Percentiles rank a stretch among this genome's conserved stretches.
These are phyloP conservation scores for Sclerodermus sp. DNA, from an alignment of 2,888 invertebrate genomes.

Conservation along the genomic window DNA sequence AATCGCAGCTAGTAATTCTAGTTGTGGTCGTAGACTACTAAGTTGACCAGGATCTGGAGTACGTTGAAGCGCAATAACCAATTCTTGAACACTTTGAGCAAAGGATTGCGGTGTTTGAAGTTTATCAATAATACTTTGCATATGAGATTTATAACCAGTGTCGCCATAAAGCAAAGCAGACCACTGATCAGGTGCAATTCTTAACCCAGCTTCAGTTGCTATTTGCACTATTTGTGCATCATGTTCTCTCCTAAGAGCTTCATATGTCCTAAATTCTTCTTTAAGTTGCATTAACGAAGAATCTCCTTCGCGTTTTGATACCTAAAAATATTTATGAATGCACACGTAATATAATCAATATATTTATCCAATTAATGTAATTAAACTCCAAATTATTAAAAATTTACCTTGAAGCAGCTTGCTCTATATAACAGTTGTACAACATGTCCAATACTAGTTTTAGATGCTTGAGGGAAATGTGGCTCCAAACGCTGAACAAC, in stretches of 20 bases:
- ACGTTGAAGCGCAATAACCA: conserved; percentile 86
- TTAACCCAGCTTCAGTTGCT: conserved; percentile 92
- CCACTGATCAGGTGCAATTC: conserved; percentile 99
- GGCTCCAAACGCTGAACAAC: conserved; percentile 95
- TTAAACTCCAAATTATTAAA: background rate
- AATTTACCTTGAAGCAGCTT: conserved; percentile 90
- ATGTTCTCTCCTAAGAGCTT: conserved; percentile 89
- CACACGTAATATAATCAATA: conserved; percentile 1
- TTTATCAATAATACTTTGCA: conserved; percentile 93
- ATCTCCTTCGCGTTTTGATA: conserved; percentile 93
- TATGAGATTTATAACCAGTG: conserved; percentile 92
- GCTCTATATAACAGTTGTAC: conserved; percentile 97
- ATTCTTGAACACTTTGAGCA: conserved; percentile 86
- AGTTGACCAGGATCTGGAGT: conserved; percentile 84
- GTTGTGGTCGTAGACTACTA: conserved; percentile 73
- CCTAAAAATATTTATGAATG: conserved; percentile 62
- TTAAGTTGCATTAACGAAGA: conserved; percentile 97
- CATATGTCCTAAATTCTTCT: conserved; percentile 95
- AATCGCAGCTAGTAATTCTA: conserved; percentile 83
- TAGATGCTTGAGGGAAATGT: conserved; percentile 94
- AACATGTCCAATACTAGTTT: conserved; percentile 98
- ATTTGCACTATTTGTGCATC: conserved; percentile 99
- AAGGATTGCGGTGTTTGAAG: conserved; percentile 93
- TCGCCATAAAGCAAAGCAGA: conserved; percentile 95
- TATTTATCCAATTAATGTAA: conserved; percentile 4